Conservation (phyloP, 2,888 invertebrate genomes). For the Tribolium freemani region DNA sequence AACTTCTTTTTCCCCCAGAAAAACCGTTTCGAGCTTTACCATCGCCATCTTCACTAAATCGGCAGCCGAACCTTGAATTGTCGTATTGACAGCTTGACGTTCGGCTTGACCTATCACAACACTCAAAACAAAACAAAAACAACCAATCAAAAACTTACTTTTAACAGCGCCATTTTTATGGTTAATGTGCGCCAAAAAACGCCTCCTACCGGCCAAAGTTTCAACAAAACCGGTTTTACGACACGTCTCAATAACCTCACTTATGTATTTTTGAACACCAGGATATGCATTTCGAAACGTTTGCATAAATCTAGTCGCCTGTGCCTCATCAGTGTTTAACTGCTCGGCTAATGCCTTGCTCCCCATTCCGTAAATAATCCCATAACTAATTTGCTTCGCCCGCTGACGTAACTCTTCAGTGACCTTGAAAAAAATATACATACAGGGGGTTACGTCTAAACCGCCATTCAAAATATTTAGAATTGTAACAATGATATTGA, state of each 20-base stretch:
- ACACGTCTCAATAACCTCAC: constrained; percentile 73
- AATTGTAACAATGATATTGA: too few relatives aligned
- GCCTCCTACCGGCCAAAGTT: constrained; percentile 84
- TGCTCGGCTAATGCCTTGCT: constrained; percentile 83
- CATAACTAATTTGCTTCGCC: constrained; percentile 95
- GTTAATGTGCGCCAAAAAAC: constrained; percentile 83
- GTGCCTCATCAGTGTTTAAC: constrained; percentile 82
- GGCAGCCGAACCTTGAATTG: constrained; percentile 96
- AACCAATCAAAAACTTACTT: constrained; percentile 69
- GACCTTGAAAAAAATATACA: constrained; percentile 69
- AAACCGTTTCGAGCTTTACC: constrained; percentile 78
- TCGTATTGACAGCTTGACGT: constrained; percentile 96
- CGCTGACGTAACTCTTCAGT: constrained; percentile 84
- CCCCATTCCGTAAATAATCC: constrained; percentile 98
- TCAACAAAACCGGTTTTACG: constrained; percentile 82
- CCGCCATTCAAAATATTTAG: too few relatives aligned
- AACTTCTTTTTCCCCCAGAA: constrained; percentile 68
- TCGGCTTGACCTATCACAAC: constrained; percentile 82
- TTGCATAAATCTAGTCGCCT: constrained; percentile 84
- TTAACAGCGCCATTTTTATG: constrained; percentile 73
- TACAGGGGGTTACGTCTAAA: too few relatives aligned
- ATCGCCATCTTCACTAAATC: constrained; percentile 95
- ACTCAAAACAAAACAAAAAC: constrained; percentile 4
- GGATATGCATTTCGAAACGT: constrained; percentile 86
- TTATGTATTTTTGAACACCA: constrained; percentile 76